Percentiles rank a stretch among this genome's conserved stretches.
phyloP scores from a whole-genome alignment of 2,888 invertebrate species.

The Stratiomys singularior region DNA sequence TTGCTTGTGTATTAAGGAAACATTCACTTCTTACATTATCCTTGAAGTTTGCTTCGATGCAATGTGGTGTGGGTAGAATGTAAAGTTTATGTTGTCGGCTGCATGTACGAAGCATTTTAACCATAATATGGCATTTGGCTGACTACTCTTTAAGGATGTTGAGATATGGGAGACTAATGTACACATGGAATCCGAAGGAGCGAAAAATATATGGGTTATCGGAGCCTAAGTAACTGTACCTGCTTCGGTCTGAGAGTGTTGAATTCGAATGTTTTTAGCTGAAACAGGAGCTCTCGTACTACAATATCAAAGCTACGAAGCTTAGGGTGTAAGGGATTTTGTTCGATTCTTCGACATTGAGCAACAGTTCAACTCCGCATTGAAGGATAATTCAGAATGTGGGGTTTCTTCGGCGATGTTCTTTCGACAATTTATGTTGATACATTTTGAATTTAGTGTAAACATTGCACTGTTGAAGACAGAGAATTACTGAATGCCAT shows the following conservation, averaged over 20 bases:
- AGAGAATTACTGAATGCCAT: no score
- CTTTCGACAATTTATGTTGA: background rate
- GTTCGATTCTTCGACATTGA: background rate
- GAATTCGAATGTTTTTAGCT: no score
- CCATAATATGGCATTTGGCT: background rate
- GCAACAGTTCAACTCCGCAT: background rate
- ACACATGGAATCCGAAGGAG: no score
- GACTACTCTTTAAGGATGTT: background rate
- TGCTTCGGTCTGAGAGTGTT: no score
- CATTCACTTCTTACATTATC: background rate
- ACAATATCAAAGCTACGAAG: no score
- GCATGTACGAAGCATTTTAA: background rate
- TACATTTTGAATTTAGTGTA: background rate
- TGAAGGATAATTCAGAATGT: background rate
- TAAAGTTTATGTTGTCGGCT: background rate
- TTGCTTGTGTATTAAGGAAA: background rate
- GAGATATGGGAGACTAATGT: no score
- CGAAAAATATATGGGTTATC: no score
- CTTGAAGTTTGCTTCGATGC: background rate
- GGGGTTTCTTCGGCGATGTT: background rate
- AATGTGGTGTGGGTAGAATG: background rate
- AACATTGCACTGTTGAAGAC: background rate
- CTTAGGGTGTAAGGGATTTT: no score
- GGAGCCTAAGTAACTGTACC: no score
- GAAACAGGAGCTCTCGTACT: no score